Evolutionary conservation across 2,888 invertebrate species (phyloP).

Genomic region (Osedax fenrisi): DNA sequence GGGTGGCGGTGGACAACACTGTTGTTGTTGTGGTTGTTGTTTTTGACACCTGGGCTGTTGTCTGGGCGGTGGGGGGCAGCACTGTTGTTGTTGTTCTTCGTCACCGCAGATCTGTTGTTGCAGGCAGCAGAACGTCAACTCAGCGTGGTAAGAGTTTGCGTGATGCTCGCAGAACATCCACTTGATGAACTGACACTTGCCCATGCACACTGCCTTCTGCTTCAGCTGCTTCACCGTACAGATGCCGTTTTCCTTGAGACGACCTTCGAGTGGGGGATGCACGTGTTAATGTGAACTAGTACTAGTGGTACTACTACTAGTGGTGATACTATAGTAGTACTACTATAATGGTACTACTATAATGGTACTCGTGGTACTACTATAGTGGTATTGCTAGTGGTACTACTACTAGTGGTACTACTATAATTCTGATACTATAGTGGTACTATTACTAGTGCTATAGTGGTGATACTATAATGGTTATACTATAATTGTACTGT

Average conservation of each 20-base stretch:
- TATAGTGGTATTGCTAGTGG: no score
- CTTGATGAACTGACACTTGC: neutral
- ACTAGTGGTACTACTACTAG: no score
- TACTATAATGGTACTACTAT: no score
- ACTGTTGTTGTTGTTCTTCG: neutral
- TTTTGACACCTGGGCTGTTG: neutral
- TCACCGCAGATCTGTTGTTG: neutral
- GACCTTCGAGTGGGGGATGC: neutral
- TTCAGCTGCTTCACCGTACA: neutral
- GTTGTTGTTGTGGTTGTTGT: neutral
- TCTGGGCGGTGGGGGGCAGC: neutral
- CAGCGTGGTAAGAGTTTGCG: neutral
- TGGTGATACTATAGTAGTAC: no score
- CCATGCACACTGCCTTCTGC: neutral
- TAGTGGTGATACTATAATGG: no score
- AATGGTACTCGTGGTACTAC: no score
- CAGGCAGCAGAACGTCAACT: neutral
- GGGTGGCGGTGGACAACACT: neutral
- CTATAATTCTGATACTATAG: no score
- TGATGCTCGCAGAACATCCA: neutral
- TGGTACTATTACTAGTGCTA: no score
- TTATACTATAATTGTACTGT: no score
- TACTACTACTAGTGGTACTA: no score
- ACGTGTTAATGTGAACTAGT: no score
- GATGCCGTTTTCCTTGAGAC: neutral